Evolutionary conservation across 2,113 vertebrate species (phyloP).

Genomic region (Vulpes ferrilata): DNA sequence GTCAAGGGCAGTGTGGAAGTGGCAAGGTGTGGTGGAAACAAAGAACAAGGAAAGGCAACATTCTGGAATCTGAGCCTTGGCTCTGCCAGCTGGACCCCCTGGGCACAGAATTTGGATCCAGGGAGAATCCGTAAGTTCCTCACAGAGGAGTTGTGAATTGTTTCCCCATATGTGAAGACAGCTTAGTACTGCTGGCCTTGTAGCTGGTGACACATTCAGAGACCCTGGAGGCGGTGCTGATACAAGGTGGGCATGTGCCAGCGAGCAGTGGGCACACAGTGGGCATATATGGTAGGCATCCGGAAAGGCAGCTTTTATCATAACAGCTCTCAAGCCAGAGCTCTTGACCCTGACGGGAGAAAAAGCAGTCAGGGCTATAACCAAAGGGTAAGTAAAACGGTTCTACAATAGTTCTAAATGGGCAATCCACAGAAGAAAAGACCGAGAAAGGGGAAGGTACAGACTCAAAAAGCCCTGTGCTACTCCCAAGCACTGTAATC

Average conservation of each 20-base stretch:
- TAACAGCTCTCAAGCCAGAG: background rate
- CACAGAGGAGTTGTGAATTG: background rate
- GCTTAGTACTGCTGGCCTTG: background rate
- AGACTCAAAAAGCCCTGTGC: background rate
- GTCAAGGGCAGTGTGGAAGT: background rate
- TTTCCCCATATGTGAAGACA: background rate
- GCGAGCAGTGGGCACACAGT: no score
- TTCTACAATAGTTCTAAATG: background rate
- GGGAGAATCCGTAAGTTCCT: background rate
- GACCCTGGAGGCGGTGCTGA: background rate
- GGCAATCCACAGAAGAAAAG: background rate
- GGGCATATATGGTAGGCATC: background rate
- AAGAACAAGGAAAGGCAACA: background rate
- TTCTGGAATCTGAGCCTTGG: background rate
- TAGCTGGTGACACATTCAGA: background rate
- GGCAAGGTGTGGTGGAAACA: background rate
- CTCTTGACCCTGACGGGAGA: background rate
- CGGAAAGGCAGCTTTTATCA: background rate
- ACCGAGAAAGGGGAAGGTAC: background rate
- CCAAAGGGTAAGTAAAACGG: background rate
- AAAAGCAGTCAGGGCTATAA: background rate
- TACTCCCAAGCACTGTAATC: no score
- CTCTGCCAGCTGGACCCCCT: background rate
- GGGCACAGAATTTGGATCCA: background rate
- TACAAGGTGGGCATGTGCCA: background rate